Evolutionary conservation across 2,797 vertebrate species (phyloP), one percentile per base, ranked within the genome.

Genomic region (Aphelocoma californica): DNA sequence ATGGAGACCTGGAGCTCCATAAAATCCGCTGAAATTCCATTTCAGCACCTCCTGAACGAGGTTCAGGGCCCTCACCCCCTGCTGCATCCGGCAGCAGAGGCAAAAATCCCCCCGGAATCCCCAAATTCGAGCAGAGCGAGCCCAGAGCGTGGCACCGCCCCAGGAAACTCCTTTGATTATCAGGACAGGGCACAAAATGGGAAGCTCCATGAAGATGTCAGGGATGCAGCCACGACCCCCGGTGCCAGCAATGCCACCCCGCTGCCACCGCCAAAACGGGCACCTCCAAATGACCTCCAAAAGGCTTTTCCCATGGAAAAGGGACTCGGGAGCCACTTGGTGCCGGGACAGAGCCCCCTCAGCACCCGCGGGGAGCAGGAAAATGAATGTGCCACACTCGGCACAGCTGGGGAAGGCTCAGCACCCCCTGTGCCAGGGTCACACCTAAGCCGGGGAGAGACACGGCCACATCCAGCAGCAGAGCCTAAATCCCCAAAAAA

Each of bases 301-400:
- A 62, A 42, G 5, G 36, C 4, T 81, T 74, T 90, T 78, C 12
- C 81, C 3, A 0, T 2, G 3, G 61, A 14, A 71, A 53, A 51
- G 40, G 53, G 28, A 2, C 18, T 31, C 2, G 20, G 54, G 70
- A 86, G n/a, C 18, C 6, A 7, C 69, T 14, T 0, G 2, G 65
- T 3, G 60, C 31, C 1, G 0, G 60, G 38, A 3, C 7, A 8
- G 29, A 58, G 67, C 44, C 12, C 15, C 67, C 36, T 12, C 47
- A 34, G 47, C 23, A 36, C 14, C 80, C 34, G 0, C 1, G 47
- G 54, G 54, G 42, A 84, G 40, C 10, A 6, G 56, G 40, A 19
- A 25, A 72, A 54, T 0, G 0, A 3, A 3, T 0, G 8, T 18
- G 44, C 64, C 64, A 14, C 4, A 0, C 15, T 9, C 19, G n/a